A percentile compares a stretch with the other conserved stretches of the same genome.
These are phyloP conservation scores for Chromis chromis DNA, from an alignment of 2,797 vertebrate genomes.

Conservation along the genomic window DNA sequence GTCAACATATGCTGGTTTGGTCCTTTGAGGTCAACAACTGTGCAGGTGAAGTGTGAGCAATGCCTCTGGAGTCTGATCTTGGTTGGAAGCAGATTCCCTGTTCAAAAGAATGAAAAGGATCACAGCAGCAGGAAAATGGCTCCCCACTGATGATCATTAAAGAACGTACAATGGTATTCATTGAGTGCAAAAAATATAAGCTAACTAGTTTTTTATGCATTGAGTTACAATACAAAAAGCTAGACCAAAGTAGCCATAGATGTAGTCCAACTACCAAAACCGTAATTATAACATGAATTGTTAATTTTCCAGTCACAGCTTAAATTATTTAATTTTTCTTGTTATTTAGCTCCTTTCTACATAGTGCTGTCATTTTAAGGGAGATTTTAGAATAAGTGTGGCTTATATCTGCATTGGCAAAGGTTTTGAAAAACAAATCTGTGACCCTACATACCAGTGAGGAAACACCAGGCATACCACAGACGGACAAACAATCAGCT, in stretches of 20 bases:
- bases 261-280: not conserved
- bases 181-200: not conserved
- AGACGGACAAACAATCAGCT: slow-evolving; percentile 41
- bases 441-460: slow-evolving; percentile 37
- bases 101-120: not conserved
- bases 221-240: too few relatives aligned
- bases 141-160: too few relatives aligned
- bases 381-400: not conserved
- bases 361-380: not conserved
- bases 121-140: not conserved
- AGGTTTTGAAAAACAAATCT: slow-evolving; percentile 31
- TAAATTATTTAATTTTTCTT: not conserved
- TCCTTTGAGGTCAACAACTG: not conserved
- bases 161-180: too few relatives aligned
- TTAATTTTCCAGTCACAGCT: not conserved
- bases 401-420: not conserved
- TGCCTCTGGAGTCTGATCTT: slow-evolving; percentile 4
- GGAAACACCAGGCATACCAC: slow-evolving; percentile 16
- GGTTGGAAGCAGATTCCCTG: not conserved
- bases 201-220: too few relatives aligned
- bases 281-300: not conserved
- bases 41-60: slow-evolving; percentile 22
- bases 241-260: too few relatives aligned
- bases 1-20: slow-evolving; percentile 13
- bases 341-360: not conserved